Conservation (phyloP, 2,113 vertebrate species). For the Charadrius vociferus region DNA sequence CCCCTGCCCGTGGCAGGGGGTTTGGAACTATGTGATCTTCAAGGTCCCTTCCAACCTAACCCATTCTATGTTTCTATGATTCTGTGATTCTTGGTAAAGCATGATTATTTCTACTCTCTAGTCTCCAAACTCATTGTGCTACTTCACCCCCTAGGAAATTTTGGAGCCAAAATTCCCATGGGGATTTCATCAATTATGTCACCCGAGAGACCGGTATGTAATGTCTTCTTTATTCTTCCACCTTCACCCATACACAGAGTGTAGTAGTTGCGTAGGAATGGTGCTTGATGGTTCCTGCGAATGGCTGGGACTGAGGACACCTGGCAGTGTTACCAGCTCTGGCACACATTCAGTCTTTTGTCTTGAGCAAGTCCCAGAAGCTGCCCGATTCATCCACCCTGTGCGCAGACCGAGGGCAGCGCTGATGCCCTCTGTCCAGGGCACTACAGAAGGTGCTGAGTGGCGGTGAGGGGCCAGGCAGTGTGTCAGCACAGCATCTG, state of each 20-base stretch:
- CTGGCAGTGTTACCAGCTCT: background rate
- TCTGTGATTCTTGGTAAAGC: background rate
- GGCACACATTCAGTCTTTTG: background rate
- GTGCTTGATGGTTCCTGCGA: background rate
- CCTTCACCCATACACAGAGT: background rate
- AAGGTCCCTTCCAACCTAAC: no score
- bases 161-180: conserved; percentile 54
- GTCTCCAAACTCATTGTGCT: background rate
- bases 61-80: no score
- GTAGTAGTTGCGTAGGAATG: accelerated
- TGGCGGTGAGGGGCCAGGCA: background rate
- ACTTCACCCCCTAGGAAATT: conserved; percentile 47
- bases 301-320: background rate
- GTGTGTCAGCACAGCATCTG: background rate
- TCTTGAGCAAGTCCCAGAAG: background rate
- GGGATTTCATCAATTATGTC: conserved; percentile 70
- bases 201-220: conserved; percentile 62
- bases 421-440: background rate
- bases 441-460: background rate
- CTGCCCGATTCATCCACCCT: background rate
- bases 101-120: background rate
- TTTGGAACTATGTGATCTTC: no score
- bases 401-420: accelerated
- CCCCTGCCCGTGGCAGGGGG: no score
- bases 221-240: background rate